Evolutionary conservation across 2,113 vertebrate species (phyloP).

Genomic region (Aplodontia rufa): DNA sequence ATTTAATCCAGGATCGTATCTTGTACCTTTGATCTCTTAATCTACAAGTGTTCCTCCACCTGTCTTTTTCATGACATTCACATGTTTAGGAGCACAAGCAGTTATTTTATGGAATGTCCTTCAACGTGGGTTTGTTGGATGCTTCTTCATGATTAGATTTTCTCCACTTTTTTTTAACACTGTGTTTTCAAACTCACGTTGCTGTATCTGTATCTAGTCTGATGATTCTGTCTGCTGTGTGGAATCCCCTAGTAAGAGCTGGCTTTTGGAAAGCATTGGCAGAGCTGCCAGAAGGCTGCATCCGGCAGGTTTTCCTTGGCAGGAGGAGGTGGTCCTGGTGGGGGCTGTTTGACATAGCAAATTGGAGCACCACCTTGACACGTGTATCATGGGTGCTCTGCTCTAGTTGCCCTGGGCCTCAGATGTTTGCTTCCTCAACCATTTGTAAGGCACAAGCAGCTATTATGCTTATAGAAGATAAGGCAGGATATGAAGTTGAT

Average conservation of each 20-base stretch:
- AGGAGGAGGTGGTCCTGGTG: background rate
- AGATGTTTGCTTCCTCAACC: background rate
- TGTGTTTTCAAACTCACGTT: background rate
- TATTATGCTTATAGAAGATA: background rate
- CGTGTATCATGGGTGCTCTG: accelerated
- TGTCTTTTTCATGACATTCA: constrained; percentile 13
- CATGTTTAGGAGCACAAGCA: background rate
- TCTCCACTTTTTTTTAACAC: background rate
- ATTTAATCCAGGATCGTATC: background rate
- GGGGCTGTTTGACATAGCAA: background rate
- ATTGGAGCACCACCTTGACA: background rate
- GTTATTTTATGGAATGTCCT: background rate
- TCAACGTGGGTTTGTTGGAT: background rate
- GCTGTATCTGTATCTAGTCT: background rate
- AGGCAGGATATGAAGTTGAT: background rate
- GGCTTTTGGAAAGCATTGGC: background rate
- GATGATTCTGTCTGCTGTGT: background rate
- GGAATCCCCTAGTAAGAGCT: background rate
- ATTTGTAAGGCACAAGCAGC: background rate
- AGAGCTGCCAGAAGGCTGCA: background rate
- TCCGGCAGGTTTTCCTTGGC: background rate
- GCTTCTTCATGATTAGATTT: background rate
- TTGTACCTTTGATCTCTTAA: background rate
- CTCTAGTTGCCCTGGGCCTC: background rate
- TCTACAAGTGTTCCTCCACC: background rate